phyloP scores from a whole-genome alignment of 2,888 invertebrate genomes.

The Dyspetes luteomarginatus region DNA sequence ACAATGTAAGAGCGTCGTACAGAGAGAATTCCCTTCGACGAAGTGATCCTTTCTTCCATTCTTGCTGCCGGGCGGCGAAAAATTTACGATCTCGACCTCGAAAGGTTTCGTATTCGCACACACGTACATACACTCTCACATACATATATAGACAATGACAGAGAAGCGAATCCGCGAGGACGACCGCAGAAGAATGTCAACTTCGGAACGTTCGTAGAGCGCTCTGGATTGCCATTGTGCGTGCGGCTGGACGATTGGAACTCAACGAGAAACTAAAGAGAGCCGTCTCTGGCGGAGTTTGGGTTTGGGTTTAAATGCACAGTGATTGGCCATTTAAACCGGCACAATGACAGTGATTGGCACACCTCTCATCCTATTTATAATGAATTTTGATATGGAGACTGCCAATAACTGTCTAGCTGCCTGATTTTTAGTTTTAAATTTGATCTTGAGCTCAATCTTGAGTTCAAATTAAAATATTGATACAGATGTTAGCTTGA shows the following conservation, averaged over 20 bases:
- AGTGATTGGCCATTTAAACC: conserved; percentile 17
- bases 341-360: background rate
- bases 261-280: conserved; percentile 22
- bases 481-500: no score
- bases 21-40: conserved; percentile 47
- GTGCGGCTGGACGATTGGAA: conserved; percentile 38
- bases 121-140: conserved; percentile 16
- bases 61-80: conserved; percentile 60
- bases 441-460: no score
- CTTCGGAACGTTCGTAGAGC: conserved; percentile 59
- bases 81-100: conserved; percentile 67
- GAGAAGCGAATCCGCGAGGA: conserved; percentile 52
- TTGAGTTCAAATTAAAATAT: no score
- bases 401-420: no score
- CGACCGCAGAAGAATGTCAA: conserved; percentile 73
- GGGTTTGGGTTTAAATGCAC: background rate
- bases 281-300: conserved; percentile 25
- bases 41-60: conserved; percentile 38
- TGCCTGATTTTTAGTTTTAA: no score
- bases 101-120: conserved; percentile 51
- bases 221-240: conserved; percentile 63
- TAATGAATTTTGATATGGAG: no score
- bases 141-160: background rate
- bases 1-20: conserved; percentile 44
- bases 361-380: no score